phyloP scores from a whole-genome alignment of 2,888 invertebrate genomes.

The Macaria notata region DNA sequence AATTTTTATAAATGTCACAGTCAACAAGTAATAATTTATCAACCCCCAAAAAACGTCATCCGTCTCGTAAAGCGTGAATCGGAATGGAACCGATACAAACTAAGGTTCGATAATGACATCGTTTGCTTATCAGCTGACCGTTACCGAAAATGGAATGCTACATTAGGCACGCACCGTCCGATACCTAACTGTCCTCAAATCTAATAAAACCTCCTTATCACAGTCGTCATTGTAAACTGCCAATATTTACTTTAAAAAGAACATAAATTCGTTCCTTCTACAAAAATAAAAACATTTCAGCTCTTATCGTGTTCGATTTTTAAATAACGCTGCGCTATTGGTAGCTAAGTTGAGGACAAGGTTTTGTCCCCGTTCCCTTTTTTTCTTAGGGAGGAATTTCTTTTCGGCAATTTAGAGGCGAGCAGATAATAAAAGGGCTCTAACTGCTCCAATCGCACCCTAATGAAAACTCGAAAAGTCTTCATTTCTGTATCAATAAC shows the following conservation, averaged over 20 bases:
- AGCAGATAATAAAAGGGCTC: conserved; percentile 83
- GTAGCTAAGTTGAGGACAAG: conserved; percentile 73
- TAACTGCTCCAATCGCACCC: conserved; percentile 78
- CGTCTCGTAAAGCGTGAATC: conserved; percentile 43
- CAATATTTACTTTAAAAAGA: conserved; percentile 74
- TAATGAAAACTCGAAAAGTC: conserved; percentile 79
- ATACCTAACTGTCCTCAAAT: conserved; percentile 61
- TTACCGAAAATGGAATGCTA: conserved; percentile 80
- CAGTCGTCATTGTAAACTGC: conserved; percentile 65
- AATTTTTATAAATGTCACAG: conserved; percentile 5
- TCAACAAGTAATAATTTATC: conserved; percentile 17
- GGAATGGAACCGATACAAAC: conserved; percentile 67
- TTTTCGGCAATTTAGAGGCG: conserved; percentile 81
- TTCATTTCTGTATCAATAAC: conserved; percentile 74
- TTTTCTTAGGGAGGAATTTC: conserved; percentile 74
- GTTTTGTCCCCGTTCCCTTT: conserved; percentile 75
- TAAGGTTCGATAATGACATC: conserved; percentile 76
- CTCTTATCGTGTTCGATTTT: conserved; percentile 81
- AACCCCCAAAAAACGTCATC: conserved; percentile 16
- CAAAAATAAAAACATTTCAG: conserved; percentile 78
- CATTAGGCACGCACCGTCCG: conserved; percentile 76
- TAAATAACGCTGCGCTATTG: conserved; percentile 78
- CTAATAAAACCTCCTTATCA: conserved; percentile 79
- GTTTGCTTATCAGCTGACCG: conserved; percentile 82
- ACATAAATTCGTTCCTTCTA: conserved; percentile 78